These are phyloP conservation scores for Diabrotica undecimpunctata DNA, from an alignment of 1,140 invertebrate genomes.

Conservation along the genomic window DNA sequence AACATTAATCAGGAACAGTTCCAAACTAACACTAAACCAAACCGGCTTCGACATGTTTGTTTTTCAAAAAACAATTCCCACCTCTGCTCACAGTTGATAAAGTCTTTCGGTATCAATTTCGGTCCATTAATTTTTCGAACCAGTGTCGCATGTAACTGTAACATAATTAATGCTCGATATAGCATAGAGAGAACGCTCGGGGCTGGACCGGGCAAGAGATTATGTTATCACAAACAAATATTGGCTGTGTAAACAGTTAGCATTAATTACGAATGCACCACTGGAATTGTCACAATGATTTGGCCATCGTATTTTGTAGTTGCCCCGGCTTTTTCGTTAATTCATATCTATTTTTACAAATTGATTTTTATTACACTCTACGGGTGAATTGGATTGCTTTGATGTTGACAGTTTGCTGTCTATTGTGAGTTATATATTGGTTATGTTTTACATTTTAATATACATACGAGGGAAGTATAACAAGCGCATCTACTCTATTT, in stretches of 20 bases:
- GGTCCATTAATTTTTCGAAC: slow-evolving; percentile 2
- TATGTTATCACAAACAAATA: slow-evolving; percentile 25
- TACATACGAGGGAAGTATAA: no score
- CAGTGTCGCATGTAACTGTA: slow-evolving; percentile 1
- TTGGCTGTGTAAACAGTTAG: slow-evolving; percentile 24
- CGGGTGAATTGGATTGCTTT: neutral
- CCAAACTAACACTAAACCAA: no score
- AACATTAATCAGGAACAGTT: no score
- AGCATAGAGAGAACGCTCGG: no score
- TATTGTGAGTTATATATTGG: no score
- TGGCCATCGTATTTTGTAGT: no score
- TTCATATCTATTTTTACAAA: neutral
- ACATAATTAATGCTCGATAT: slow-evolving; percentile 4
- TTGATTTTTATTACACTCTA: slow-evolving; percentile 1
- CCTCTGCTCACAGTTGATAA: neutral
- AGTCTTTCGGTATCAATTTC: neutral
- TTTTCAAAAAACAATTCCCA: no score
- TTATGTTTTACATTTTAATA: no score
- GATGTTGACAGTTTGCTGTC: neutral
- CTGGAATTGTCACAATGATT: slow-evolving; percentile 18
- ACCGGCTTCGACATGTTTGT: no score
- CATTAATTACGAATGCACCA: slow-evolving; percentile 23
- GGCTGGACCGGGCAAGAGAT: slow-evolving; percentile 10
- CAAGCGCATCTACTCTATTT: no score
- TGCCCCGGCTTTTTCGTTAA: neutral